Conservation (phyloP, 2,113 vertebrate species). For the Mohoua ochrocephala region DNA sequence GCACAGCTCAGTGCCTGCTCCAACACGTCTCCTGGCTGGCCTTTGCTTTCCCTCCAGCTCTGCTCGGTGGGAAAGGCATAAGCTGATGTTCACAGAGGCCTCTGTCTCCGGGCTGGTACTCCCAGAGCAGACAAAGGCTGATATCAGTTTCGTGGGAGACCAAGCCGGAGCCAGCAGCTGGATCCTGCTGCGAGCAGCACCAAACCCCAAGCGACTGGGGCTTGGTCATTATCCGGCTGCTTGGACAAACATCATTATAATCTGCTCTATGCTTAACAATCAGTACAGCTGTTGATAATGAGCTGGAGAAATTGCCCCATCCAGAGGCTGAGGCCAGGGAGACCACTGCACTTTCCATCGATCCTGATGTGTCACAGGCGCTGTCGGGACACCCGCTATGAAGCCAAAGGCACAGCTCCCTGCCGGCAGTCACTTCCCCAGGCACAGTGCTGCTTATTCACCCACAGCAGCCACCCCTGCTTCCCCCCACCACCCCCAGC, state of each 20-base stretch:
- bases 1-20: neutral
- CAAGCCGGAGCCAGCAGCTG: neutral
- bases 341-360: neutral
- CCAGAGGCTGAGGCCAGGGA: neutral
- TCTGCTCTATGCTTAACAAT: neutral
- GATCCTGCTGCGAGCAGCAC: neutral
- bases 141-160: neutral
- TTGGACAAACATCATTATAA: neutral
- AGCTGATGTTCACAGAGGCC: neutral
- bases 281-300: neutral
- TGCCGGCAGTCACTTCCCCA: neutral
- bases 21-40: neutral
- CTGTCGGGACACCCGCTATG: accelerated
- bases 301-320: neutral
- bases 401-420: neutral
- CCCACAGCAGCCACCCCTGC: neutral
- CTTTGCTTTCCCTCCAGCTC: neutral
- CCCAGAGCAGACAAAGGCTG: neutral
- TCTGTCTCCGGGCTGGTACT: neutral
- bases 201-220: neutral
- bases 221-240: neutral
- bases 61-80: neutral
- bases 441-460: neutral
- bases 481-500: neutral
- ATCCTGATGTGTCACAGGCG: neutral